Base-by-base conservation (phyloP, 1,140 invertebrate species). In the Drosophila rhopaloa region DNA sequence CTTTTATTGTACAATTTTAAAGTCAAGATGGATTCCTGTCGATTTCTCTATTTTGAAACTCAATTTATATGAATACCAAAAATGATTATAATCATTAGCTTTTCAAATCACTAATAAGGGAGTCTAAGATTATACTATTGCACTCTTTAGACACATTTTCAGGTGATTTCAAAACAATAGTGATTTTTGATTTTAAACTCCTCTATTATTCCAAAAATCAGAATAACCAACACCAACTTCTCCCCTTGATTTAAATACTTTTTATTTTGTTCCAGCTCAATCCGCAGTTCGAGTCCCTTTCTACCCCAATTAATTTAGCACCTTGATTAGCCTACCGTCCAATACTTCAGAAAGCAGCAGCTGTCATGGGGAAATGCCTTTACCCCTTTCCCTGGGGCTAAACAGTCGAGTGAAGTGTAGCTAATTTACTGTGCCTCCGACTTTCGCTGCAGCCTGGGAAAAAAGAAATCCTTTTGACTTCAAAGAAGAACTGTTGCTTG, bases 401-500 rank as follows among this genome's bases (percentile, higher is more conserved):
- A 29, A 11, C 11, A 32, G 43, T 9, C 27, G 67, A 70, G 67
- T 71, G 68, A 73, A 73, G 76, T 79, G 83, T 59, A 89, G 80
- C 84, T 88, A 89, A 88, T 88, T 88, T 89, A 77, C 84, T 83
- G 76, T 37, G 54, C 58, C 53, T 75, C 40, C 75, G 65, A 71
- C 24, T 62, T 43, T 46, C 43, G 44, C 47, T 59, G 51, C 43
- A 59, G 74, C 61, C 38, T 63, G 50, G 62, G 50, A 53, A 53
- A 50, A 53, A 53, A 53, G 29, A 53, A 53, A 41, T 74, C 61
- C 80, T 78, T 88, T 88, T 89, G 80, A 88, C 84, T 84, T 88
- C 84, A 88, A 88, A 88, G 84, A 83, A 80, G 73, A 88, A 89
- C 83, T 89, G 83, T 88, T 88, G 84, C 80, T 90, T 88, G 76